Evolutionary conservation across 2,888 invertebrate species (phyloP).

Genomic region (Perizoma flavofasciatum): DNA sequence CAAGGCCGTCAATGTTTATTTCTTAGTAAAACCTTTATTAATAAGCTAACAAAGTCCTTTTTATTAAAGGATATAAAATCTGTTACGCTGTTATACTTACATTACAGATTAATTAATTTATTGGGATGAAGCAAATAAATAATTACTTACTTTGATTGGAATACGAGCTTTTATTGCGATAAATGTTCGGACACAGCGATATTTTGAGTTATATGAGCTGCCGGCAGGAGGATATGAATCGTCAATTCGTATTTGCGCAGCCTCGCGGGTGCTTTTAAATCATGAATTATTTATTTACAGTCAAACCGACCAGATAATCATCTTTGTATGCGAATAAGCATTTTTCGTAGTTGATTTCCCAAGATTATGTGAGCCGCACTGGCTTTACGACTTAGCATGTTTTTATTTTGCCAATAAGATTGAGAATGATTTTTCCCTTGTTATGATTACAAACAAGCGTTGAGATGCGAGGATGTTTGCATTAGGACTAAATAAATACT

Average conservation of each 20-base stretch:
- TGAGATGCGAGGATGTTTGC: constrained; percentile 26
- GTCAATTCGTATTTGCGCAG: constrained; percentile 32
- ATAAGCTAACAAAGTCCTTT: constrained; percentile 19
- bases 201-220: constrained; percentile 36
- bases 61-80: constrained; percentile 29
- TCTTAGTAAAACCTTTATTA: no score
- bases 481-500: constrained; percentile 33
- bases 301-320: constrained; percentile 38
- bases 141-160: constrained; percentile 39
- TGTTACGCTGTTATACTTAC: constrained; percentile 32
- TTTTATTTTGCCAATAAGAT: constrained; percentile 24
- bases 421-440: constrained; percentile 19
- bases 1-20: background rate
- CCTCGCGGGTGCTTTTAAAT: constrained; percentile 39
- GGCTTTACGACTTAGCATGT: constrained; percentile 2
- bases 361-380: constrained; percentile 1
- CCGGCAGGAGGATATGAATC: constrained; percentile 29
- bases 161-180: constrained; percentile 30
- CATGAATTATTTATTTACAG: constrained; percentile 45
- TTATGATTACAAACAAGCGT: constrained; percentile 32
- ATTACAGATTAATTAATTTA: constrained; percentile 29
- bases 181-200: constrained; percentile 26
- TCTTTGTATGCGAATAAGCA: constrained; percentile 18
- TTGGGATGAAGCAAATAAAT: constrained; percentile 27
- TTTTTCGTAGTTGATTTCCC: constrained; percentile 14